Conservation (phyloP, 2,888 invertebrate genomes). For the Lepidochrysops patricia region DNA sequence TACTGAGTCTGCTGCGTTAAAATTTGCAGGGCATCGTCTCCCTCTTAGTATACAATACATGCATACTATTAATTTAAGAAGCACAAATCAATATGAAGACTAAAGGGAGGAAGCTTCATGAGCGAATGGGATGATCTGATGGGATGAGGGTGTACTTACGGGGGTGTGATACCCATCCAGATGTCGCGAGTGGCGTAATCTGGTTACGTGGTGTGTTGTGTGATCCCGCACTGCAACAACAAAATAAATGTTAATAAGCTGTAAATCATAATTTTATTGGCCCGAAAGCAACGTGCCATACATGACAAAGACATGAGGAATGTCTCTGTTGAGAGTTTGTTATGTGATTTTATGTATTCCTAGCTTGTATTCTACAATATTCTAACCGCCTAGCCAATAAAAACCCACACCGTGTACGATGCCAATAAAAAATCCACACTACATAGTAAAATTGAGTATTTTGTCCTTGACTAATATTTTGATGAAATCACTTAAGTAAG, state of each 20-base stretch:
- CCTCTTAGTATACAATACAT: conserved; percentile 10
- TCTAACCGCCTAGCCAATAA: no score
- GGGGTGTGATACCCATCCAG: conserved; percentile 50
- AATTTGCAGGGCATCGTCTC: background rate
- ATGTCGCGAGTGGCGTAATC: conserved; percentile 61
- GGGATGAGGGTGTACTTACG: conserved; percentile 47
- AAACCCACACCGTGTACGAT: no score
- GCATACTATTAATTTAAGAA: conserved; percentile 34
- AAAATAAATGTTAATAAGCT: conserved; percentile 17
- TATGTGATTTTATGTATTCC: background rate
- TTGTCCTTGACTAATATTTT: no score
- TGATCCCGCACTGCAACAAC: conserved; percentile 56
- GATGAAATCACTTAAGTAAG: no score
- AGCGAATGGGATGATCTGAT: conserved; percentile 31
- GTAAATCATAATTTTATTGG: background rate
- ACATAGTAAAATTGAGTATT: no score
- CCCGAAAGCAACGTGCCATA: background rate
- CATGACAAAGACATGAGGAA: background rate
- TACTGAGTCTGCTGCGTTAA: conserved; percentile 27
- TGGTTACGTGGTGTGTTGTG: conserved; percentile 55
- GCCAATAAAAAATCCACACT: no score
- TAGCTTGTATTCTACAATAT: no score
- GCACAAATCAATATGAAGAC: conserved; percentile 56
- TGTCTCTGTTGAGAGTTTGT: background rate
- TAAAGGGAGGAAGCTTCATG: conserved; percentile 56